These are phyloP conservation scores for Oscheius sp. DNA, from an alignment of 2,888 invertebrate species.

Conservation along the genomic window DNA sequence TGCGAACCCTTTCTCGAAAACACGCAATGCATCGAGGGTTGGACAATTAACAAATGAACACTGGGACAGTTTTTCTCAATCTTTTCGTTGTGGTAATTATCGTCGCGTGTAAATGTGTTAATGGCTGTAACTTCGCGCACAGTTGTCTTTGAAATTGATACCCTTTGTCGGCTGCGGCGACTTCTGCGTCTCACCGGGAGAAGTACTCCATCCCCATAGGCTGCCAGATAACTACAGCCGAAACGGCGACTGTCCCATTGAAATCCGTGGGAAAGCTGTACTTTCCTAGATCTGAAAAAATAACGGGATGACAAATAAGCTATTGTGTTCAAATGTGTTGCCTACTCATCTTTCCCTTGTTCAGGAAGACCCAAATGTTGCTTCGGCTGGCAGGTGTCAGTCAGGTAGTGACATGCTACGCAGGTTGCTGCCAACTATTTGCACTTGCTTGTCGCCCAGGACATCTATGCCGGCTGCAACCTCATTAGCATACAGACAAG, in stretches of 20 bases:
- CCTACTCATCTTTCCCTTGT: background rate
- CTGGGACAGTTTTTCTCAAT: too few relatives aligned
- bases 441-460: constrained; percentile 28
- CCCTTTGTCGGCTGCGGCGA: constrained; percentile 23
- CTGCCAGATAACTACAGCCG: constrained; percentile 20
- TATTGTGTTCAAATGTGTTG: background rate
- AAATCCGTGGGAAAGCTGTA: constrained; percentile 23
- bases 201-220: background rate
- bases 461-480: constrained; percentile 22
- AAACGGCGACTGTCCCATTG: constrained; percentile 21
- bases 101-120: constrained; percentile 20
- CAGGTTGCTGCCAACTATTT: constrained; percentile 29
- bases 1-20: constrained; percentile 25
- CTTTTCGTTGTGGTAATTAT: background rate
- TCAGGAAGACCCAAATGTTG: constrained; percentile 1
- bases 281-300: background rate
- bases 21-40: too few relatives aligned
- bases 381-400: constrained; percentile 28
- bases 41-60: too few relatives aligned
- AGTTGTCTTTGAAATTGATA: constrained; percentile 31
- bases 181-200: constrained; percentile 2
- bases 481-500: constrained; percentile 27
- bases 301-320: background rate
- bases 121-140: constrained; percentile 24
- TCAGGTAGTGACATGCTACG: constrained; percentile 24